Percentiles rank a stretch among this genome's conserved stretches.
Evolutionary conservation across 2,113 vertebrate species (phyloP).

Genomic region (Suncus etruscus): DNA sequence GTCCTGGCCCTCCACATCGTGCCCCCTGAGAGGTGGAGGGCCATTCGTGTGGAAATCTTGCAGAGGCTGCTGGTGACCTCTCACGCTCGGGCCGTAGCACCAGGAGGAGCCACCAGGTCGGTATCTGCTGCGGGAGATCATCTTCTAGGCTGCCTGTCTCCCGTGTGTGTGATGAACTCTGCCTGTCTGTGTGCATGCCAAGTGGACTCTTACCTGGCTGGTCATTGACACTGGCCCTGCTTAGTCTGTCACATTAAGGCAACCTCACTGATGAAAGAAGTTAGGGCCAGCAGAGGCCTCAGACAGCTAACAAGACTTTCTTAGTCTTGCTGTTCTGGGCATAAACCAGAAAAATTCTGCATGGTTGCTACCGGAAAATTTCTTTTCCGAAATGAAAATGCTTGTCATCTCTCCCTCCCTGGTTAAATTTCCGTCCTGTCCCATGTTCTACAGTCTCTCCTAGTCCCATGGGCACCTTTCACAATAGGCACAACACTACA

Average conservation of each 20-base stretch:
- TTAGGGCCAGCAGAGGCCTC: fast-evolving
- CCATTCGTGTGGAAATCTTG: slow-evolving; percentile 92
- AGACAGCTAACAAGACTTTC: not conserved
- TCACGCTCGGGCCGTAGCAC: slow-evolving; percentile 93
- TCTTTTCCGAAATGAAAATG: not conserved
- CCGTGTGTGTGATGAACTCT: fast-evolving
- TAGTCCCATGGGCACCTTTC: not conserved
- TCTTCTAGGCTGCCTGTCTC: not conserved
- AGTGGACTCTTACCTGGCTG: fast-evolving
- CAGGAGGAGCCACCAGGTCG: slow-evolving; percentile 94
- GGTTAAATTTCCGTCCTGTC: not conserved
- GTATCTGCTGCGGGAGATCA: not conserved
- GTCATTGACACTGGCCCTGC: not conserved
- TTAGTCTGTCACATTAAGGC: fast-evolving
- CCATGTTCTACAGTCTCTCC: too few relatives aligned
- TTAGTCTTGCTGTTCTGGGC: not conserved
- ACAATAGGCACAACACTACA: not conserved
- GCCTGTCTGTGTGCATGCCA: fast-evolving
- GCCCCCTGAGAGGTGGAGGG: slow-evolving; percentile 94
- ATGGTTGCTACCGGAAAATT: not conserved
- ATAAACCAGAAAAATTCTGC: not conserved
- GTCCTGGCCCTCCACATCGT: slow-evolving; percentile 95
- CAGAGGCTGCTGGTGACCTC: slow-evolving; percentile 92
- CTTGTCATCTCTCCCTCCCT: not conserved
- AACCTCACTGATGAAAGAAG: not conserved